phyloP scores from a whole-genome alignment of 2,113 vertebrate genomes.

The Butastur rufipennis region DNA sequence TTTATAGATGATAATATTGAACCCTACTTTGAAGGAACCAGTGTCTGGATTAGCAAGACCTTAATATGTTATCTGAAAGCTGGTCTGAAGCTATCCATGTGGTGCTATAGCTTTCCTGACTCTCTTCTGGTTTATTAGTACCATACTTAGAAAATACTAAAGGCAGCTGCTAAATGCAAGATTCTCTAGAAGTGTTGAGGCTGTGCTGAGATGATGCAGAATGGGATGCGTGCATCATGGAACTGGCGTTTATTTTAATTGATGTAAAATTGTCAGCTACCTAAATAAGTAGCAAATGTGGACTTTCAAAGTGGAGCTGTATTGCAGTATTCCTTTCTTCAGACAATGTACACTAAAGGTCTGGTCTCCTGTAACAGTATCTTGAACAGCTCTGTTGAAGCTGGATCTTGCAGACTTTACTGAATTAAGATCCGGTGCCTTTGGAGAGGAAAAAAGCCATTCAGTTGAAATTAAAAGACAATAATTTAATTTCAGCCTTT shows the following conservation, averaged over 20 bases:
- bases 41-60: conserved; percentile 1
- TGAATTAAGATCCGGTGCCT: background rate
- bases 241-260: conserved; percentile 25
- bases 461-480: conserved; percentile 31
- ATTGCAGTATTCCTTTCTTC: background rate
- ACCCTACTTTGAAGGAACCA: background rate
- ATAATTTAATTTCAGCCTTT: conserved; percentile 37
- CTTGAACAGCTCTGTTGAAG: background rate
- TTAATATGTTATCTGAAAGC: background rate
- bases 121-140: background rate
- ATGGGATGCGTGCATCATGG: background rate
- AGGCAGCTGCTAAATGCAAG: background rate
- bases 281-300: background rate
- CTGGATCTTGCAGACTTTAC: background rate
- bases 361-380: background rate
- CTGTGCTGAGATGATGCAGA: background rate
- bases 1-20: conserved; percentile 49
- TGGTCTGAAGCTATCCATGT: background rate
- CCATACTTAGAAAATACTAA: background rate
- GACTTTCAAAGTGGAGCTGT: background rate
- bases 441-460: background rate
- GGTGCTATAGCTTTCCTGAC: background rate
- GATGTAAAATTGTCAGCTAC: background rate
- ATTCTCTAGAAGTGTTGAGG: background rate
- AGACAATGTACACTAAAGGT: background rate